Conservation (phyloP, 2,113 vertebrate species). For the Catharus bicknelli region DNA sequence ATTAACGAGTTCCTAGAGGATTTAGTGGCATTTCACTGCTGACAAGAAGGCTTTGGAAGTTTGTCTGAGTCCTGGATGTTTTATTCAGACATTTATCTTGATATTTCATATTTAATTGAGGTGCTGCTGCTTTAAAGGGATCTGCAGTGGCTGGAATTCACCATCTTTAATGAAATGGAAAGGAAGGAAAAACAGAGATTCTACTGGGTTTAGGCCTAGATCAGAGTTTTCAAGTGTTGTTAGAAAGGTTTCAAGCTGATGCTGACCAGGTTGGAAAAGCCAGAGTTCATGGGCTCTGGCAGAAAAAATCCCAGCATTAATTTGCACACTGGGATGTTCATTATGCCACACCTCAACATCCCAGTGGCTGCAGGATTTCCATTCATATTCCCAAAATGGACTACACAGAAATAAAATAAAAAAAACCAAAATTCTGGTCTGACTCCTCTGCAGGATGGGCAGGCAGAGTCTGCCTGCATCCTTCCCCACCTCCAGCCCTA, state of each 20-base stretch:
- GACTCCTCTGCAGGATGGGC: background rate
- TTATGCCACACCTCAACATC: background rate
- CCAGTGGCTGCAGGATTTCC: background rate
- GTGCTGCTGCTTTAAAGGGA: conserved; percentile 3
- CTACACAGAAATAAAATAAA: too few species aligned
- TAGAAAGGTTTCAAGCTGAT: background rate
- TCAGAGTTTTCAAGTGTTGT: background rate
- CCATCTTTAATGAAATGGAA: background rate
- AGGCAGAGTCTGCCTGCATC: background rate
- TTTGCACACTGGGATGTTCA: background rate
- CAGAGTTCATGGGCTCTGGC: background rate
- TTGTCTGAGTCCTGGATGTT: conserved; percentile 61
- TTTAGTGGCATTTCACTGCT: conserved; percentile 72
- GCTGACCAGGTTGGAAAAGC: background rate
- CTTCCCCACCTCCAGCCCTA: background rate
- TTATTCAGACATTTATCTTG: conserved; percentile 65
- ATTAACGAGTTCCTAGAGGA: conserved; percentile 73
- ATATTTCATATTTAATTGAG: conserved; percentile 63
- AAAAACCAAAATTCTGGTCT: accelerated
- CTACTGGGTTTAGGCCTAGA: background rate
- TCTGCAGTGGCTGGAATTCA: conserved; percentile 17
- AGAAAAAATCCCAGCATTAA: background rate
- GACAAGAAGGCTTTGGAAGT: conserved; percentile 54
- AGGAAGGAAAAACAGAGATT: background rate
- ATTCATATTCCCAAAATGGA: background rate